A percentile compares a stretch with the other conserved stretches of the same genome.
Evolutionary conservation across 2,888 invertebrate species (phyloP).

Genomic region (Sinopyrophorus schimmeli): DNA sequence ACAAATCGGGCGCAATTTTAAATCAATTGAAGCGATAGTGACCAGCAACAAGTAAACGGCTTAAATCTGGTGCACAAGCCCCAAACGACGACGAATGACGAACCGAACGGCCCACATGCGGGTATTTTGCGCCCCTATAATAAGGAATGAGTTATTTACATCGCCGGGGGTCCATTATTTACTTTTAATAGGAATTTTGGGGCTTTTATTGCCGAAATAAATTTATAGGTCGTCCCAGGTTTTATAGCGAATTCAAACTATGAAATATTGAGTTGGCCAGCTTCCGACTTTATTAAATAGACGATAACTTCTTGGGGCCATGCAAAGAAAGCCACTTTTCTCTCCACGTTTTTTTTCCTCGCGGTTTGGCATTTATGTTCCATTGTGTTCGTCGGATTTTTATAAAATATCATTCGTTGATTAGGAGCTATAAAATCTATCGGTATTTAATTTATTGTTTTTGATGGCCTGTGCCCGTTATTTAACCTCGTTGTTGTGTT

Average conservation of each 20-base stretch:
- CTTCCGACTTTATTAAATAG: constrained; percentile 12
- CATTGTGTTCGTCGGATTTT: too few relatives aligned
- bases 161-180: constrained; percentile 54
- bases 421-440: too few relatives aligned
- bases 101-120: constrained; percentile 35
- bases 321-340: too few relatives aligned
- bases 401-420: too few relatives aligned
- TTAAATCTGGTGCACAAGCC: constrained; percentile 8
- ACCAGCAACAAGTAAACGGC: constrained; percentile 17
- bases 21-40: not conserved
- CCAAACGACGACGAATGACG: constrained; percentile 12
- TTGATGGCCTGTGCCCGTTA: too few relatives aligned
- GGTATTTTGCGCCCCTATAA: constrained; percentile 43
- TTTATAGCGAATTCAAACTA: constrained; percentile 26
- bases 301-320: too few relatives aligned
- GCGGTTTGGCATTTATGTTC: too few relatives aligned
- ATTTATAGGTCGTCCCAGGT: constrained; percentile 40
- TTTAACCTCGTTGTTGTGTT: too few relatives aligned
- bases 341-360: too few relatives aligned
- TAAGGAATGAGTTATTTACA: constrained; percentile 53
- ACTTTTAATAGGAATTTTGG: constrained; percentile 54
- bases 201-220: constrained; percentile 51
- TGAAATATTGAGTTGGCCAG: constrained; percentile 19
- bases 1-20: not conserved
- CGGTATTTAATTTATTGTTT: too few relatives aligned